Conservation (phyloP, 2,797 vertebrate genomes). For the Danio aesculapii region DNA sequence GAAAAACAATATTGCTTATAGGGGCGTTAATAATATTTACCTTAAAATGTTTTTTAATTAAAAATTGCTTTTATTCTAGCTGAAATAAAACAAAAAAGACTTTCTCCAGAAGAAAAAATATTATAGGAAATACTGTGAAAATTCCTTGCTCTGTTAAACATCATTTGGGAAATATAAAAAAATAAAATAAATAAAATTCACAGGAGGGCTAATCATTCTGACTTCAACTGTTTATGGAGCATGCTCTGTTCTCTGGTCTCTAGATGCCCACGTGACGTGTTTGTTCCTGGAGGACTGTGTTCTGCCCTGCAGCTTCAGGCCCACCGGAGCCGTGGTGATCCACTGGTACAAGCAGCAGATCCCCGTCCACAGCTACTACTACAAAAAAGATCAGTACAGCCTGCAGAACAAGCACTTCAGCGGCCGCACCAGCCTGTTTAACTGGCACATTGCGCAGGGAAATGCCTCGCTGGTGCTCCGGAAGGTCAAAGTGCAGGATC, state of each 20-base stretch:
- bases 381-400: slow-evolving; percentile 77
- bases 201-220: too few species aligned
- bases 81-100: too few species aligned
- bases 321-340: slow-evolving; percentile 77
- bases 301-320: slow-evolving; percentile 80
- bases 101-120: too few species aligned
- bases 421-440: slow-evolving; percentile 82
- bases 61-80: too few species aligned
- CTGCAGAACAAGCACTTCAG: slow-evolving; percentile 79
- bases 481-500: slow-evolving; percentile 79
- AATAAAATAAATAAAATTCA: too few species aligned
- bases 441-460: slow-evolving; percentile 77
- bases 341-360: slow-evolving; percentile 83
- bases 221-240: too few species aligned
- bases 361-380: slow-evolving; percentile 84
- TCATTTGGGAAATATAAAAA: too few species aligned
- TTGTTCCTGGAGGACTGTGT: slow-evolving; percentile 80
- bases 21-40: too few species aligned
- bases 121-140: too few species aligned
- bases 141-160: too few species aligned
- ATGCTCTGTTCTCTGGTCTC: slow-evolving; percentile 8
- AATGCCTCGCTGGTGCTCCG: slow-evolving; percentile 86
- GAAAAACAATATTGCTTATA: too few species aligned
- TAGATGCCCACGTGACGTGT: slow-evolving; percentile 77
- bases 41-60: too few species aligned